Base-by-base conservation (phyloP, 2,797 vertebrate genomes). In the Glyptemys insculpta region DNA sequence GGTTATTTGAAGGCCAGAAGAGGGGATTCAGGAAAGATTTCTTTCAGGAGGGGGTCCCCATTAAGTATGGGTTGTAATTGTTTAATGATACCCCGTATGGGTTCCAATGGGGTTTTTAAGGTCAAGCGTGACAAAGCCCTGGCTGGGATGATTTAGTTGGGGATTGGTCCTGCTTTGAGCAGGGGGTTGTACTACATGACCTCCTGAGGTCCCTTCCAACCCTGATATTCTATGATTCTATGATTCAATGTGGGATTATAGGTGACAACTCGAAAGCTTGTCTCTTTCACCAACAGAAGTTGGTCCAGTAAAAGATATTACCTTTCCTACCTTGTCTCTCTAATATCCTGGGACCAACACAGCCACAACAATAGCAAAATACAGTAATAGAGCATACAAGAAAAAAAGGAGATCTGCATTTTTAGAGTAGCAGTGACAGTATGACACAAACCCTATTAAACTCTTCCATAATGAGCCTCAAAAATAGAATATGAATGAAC, bases 281-380 rank as follows among this genome's bases (percentile, higher is more conserved):
- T 37, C n/a, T 68, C 19, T 23, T 68, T 68, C 65, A 68, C n/a
- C 16, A 37, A 37, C 65, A 68, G 65, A 68, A 21, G 19, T 21
- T 37, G n/a, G n/a, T 68, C n/a, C n/a, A 37, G 37, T 37, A 68
- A 68, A 37, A 68, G 5, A 68, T 37, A n/a, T 68, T 68, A 37
- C 2, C 16, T 37, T 9, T 11, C 8, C 18, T n/a, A 68, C 0
- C 0, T 83, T 79, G 85, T 50, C 65, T 81, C 89, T 83, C 59
- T 74, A 1, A 0, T 56, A 41, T n/a, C 31, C 52, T 57, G 56
- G 76, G 37, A 82, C 56, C 83, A 86, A 29, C 0, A 0, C 14
- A 15, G 37, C 31, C 76, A 5, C 53, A 53, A 81, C 83, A 95
- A 79, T 29, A 82, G 0, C 52, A 37, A 8, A 31, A 49, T 78